These are phyloP conservation scores for Chitala chitala DNA, from an alignment of 2,113 vertebrate genomes.

Conservation along the genomic window DNA sequence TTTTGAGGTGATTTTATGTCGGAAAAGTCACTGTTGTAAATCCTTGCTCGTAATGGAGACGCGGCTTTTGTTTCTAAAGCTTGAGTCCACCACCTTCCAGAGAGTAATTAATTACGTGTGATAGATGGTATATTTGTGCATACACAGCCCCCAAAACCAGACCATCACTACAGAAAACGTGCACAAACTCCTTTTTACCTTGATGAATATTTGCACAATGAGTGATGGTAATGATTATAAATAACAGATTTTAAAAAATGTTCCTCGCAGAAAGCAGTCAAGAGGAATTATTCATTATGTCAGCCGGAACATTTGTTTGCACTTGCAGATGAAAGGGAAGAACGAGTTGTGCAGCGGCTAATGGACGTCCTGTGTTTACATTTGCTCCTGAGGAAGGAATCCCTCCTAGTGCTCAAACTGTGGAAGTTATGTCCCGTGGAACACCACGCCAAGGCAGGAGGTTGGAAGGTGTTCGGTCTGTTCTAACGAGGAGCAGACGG, in stretches of 20 bases:
- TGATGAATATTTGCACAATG: too few relatives aligned
- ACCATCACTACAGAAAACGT: neutral
- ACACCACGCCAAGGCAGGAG: neutral
- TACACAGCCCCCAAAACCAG: neutral
- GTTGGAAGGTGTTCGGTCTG: neutral
- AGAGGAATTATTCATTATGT: neutral
- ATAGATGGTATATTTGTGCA: neutral
- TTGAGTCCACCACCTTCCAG: neutral
- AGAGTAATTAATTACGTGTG: neutral
- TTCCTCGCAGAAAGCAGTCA: neutral
- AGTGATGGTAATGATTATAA: neutral
- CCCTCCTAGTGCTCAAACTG: neutral
- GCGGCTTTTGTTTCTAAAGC: constrained; percentile 8
- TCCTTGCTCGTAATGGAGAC: constrained; percentile 12
- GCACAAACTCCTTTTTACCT: too few relatives aligned
- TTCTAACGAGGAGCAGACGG: constrained; percentile 17
- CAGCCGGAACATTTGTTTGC: constrained; percentile 8
- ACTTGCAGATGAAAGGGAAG: neutral
- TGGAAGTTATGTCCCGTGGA: neutral
- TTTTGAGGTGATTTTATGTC: neutral
- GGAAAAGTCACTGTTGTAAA: constrained; percentile 1
- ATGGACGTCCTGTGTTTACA: too few relatives aligned
- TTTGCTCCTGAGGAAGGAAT: neutral
- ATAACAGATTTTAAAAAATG: neutral
- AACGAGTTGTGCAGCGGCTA: neutral